Evolutionary conservation across 1,140 invertebrate species (phyloP).

Genomic region (Eriocheir sinensis): DNA sequence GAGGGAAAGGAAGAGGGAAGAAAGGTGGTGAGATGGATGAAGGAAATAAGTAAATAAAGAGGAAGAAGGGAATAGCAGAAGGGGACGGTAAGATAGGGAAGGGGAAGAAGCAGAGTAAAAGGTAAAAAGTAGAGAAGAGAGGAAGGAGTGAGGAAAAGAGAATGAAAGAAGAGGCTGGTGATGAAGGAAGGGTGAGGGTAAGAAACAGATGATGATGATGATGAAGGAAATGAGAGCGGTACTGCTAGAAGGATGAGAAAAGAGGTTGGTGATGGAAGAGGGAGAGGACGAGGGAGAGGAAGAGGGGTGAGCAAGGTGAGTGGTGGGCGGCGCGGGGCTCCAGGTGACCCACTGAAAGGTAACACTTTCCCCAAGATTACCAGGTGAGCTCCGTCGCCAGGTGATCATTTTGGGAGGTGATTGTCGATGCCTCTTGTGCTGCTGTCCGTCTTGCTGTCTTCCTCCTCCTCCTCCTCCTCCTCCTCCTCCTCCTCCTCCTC

Average conservation of each 20-base stretch:
- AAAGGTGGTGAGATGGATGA: neutral
- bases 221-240: too few species aligned
- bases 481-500: neutral
- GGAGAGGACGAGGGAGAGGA: neutral
- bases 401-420: constrained; percentile 49
- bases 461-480: constrained; percentile 1
- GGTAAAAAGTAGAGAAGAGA: too few species aligned
- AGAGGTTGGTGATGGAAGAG: neutral
- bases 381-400: constrained; percentile 28
- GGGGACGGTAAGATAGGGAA: too few species aligned
- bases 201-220: too few species aligned
- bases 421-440: constrained; percentile 38
- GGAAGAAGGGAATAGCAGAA: neutral
- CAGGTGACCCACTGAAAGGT: neutral
- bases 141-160: neutral
- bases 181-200: neutral
- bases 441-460: neutral
- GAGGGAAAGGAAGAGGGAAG: neutral
- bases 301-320: neutral
- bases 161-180: neutral
- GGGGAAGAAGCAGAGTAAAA: too few species aligned
- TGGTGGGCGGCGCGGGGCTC: too few species aligned
- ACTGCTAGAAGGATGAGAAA: too few species aligned
- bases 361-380: constrained; percentile 19
- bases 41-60: neutral